Evolutionary conservation across 2,113 vertebrate genomes (phyloP).

Genomic region (Petrocephalus microphthalmus): DNA sequence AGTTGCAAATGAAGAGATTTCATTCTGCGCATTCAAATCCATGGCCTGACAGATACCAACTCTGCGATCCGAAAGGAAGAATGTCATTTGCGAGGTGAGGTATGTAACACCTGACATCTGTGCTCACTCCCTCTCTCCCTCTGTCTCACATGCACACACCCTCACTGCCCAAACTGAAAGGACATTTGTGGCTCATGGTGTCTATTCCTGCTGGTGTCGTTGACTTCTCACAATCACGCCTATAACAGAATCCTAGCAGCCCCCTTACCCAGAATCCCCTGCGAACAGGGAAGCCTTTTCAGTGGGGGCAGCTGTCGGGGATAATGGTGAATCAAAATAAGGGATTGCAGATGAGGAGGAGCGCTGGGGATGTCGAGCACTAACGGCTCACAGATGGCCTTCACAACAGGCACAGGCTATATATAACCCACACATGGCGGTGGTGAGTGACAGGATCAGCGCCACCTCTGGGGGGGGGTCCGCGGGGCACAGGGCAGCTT

Average conservation of each 20-base stretch:
- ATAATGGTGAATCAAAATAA: background rate
- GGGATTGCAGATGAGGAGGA: background rate
- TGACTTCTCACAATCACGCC: background rate
- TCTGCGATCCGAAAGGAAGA: background rate
- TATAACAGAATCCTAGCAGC: background rate
- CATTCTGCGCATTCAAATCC: background rate
- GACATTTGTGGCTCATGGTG: background rate
- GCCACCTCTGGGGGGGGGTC: background rate
- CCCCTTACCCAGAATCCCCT: background rate
- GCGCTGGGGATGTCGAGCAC: background rate
- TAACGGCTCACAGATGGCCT: conserved; percentile 19
- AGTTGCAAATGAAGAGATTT: background rate
- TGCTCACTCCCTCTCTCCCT: background rate
- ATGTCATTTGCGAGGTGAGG: background rate
- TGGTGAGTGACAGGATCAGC: conserved; percentile 9
- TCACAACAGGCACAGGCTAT: conserved; percentile 15
- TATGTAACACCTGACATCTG: background rate
- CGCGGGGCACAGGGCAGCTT: background rate
- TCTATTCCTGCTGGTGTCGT: background rate
- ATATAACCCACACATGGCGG: conserved; percentile 11
- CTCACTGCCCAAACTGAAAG: background rate
- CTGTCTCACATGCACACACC: background rate
- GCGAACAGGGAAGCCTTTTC: conserved; percentile 17
- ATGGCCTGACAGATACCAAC: background rate
- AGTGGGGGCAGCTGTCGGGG: conserved; percentile 38